These are phyloP conservation scores for Eulacestoma nigropectus DNA, from an alignment of 2,113 vertebrate genomes.

Conservation along the genomic window DNA sequence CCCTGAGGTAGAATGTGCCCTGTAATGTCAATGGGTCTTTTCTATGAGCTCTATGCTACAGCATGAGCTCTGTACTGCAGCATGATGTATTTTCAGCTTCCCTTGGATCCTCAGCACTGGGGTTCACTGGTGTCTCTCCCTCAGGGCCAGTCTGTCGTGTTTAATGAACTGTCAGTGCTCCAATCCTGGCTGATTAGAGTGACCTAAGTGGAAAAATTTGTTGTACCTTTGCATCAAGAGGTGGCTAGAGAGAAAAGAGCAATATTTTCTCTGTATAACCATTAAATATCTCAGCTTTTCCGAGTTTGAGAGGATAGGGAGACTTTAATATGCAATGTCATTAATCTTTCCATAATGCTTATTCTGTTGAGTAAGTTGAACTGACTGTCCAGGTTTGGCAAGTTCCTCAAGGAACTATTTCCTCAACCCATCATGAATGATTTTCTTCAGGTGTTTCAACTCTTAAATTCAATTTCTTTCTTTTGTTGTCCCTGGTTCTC, in stretches of 20 bases:
- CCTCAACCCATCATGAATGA: background rate
- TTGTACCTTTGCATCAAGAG: background rate
- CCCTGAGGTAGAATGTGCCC: background rate
- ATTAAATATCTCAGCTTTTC: background rate
- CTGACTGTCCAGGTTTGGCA: background rate
- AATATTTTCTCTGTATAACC: background rate
- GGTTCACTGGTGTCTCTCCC: background rate
- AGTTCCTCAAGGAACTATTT: background rate
- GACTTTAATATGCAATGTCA: background rate
- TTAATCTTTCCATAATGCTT: background rate
- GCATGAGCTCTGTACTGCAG: background rate
- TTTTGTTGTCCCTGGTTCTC: background rate
- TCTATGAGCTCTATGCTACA: background rate
- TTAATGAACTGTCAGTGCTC: constrained; percentile 11
- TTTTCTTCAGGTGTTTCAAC: background rate
- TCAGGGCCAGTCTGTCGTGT: background rate
- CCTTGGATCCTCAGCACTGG: background rate
- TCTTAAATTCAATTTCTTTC: background rate
- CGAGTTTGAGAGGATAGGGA: background rate
- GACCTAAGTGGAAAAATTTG: background rate
- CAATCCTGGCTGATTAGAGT: background rate
- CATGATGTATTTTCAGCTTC: background rate
- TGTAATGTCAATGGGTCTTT: background rate
- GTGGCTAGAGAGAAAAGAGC: background rate
- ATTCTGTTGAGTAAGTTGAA: background rate